Evolutionary conservation across 2,797 vertebrate genomes (phyloP).

Genomic region (Paguma larvata): DNA sequence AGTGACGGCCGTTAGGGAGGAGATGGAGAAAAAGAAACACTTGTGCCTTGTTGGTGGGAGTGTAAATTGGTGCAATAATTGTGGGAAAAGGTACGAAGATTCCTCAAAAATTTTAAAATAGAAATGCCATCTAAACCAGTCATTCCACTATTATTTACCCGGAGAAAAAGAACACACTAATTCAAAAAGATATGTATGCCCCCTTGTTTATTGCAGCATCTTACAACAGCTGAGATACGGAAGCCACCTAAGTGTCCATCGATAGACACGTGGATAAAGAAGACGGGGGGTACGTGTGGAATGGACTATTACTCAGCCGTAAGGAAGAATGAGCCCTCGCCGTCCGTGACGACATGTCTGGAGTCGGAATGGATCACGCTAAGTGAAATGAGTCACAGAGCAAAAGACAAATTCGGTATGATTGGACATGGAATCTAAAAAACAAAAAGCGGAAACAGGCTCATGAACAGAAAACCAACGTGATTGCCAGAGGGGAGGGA

Average conservation of each 20-base stretch:
- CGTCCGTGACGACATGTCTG: not conserved
- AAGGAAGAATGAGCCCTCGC: not conserved
- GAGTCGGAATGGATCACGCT: too few species aligned
- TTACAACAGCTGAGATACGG: not conserved
- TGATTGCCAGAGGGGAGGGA: not conserved
- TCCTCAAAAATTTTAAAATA: not conserved
- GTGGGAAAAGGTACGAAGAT: not conserved
- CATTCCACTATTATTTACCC: not conserved
- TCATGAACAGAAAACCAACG: not conserved
- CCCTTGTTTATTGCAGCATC: not conserved
- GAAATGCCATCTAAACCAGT: not conserved
- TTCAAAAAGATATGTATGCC: not conserved
- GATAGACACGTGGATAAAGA: not conserved
- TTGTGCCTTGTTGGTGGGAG: not conserved
- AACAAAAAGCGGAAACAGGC: not conserved
- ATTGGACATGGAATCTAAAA: not conserved
- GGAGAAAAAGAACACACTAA: not conserved
- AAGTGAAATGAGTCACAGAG: not conserved
- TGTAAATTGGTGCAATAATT: not conserved
- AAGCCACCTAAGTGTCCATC: not conserved
- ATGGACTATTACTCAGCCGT: not conserved
- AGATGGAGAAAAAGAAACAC: not conserved
- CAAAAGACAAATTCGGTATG: not conserved
- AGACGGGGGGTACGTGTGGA: not conserved
- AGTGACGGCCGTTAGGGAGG: not conserved